A percentile compares a stretch with the other conserved stretches of the same genome.
These are phyloP conservation scores for Euura saliciscinereae DNA, from an alignment of 1,140 invertebrate genomes.

Conservation along the genomic window DNA sequence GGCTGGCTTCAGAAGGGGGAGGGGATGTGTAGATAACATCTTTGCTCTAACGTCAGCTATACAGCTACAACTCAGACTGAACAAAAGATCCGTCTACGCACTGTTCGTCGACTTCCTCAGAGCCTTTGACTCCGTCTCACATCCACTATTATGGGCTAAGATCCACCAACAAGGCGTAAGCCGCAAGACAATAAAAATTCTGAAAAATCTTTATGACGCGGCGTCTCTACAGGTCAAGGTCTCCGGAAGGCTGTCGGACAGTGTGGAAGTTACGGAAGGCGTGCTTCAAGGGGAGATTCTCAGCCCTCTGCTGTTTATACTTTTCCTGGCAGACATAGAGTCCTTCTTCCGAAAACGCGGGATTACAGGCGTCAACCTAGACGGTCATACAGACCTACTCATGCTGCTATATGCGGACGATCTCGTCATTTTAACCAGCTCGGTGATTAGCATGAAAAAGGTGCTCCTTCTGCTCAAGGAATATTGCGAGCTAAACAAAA, in stretches of 20 bases:
- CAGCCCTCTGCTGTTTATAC: slow-evolving; percentile 21
- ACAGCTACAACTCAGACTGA: slow-evolving; percentile 21
- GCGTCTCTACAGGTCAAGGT: too few species aligned
- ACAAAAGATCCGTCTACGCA: neutral
- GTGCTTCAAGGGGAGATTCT: slow-evolving; percentile 29
- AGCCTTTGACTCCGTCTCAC: slow-evolving; percentile 26
- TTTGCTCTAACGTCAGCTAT: slow-evolving; percentile 21
- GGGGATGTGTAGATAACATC: slow-evolving; percentile 24
- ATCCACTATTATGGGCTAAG: too few species aligned
- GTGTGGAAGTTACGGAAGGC: slow-evolving; percentile 29
- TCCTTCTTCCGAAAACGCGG: slow-evolving; percentile 8
- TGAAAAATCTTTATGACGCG: too few species aligned
- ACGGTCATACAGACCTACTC: too few species aligned
- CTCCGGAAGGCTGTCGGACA: too few species aligned
- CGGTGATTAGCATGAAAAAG: too few species aligned
- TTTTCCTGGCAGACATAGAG: slow-evolving; percentile 30
- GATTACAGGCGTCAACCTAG: neutral
- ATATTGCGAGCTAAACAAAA: neutral
- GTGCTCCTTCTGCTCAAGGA: neutral
- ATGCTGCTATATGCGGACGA: too few species aligned
- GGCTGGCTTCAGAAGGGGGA: slow-evolving; percentile 19
- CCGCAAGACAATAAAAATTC: too few species aligned
- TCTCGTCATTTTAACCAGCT: too few species aligned
- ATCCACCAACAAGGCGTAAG: too few species aligned
- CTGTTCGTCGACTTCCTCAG: slow-evolving; percentile 33